Evolutionary conservation across 1,140 invertebrate species (phyloP), one percentile per base, ranked within the genome.

Genomic region (Lepidostoma basale): DNA sequence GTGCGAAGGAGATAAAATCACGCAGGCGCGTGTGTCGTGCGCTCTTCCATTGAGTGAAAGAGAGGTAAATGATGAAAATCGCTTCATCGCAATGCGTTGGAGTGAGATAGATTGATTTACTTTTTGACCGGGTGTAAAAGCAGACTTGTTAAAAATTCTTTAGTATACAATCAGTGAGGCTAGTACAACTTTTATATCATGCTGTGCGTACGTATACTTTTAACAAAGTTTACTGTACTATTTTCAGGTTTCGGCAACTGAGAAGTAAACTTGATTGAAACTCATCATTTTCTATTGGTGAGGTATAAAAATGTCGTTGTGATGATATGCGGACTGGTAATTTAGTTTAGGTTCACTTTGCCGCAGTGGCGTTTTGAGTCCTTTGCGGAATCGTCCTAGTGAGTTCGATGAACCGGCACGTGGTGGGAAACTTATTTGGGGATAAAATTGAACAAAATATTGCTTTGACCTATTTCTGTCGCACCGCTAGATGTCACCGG

Each of bases 351-450:
- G n/a, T n/a, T n/a, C n/a, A n/a, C n/a, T n/a, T 45, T 54, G 33
- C 49, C 58, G 33, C 23, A 16, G 33, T 23, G 1, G 12, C 52
- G n/a, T n/a, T n/a, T n/a, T n/a, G n/a, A n/a, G n/a, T n/a, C n/a
- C n/a, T n/a, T n/a, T n/a, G n/a, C n/a, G n/a, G n/a, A n/a, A n/a
- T n/a, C n/a, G n/a, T 49, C 25, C 10, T 9, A 36, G 9, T 18
- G 23, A 5, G 45, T 49, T 49, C 45, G 25, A 12, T 49, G 45
- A 49, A 49, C 45, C 22, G 45, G 12, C 45, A 49, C 45, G 45
- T 49, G 45, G 45, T 23, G 12, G 33, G 33, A 36, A 36, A 36
- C 33, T 36, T 36, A 23, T n/a, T 12, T 9, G 45, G 20, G 45
- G 45, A 23, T 23, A 49, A 49, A 23, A 23, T 47, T 16, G 20